Conservation (phyloP, 2,797 vertebrate genomes). For the Varecia variegata region DNA sequence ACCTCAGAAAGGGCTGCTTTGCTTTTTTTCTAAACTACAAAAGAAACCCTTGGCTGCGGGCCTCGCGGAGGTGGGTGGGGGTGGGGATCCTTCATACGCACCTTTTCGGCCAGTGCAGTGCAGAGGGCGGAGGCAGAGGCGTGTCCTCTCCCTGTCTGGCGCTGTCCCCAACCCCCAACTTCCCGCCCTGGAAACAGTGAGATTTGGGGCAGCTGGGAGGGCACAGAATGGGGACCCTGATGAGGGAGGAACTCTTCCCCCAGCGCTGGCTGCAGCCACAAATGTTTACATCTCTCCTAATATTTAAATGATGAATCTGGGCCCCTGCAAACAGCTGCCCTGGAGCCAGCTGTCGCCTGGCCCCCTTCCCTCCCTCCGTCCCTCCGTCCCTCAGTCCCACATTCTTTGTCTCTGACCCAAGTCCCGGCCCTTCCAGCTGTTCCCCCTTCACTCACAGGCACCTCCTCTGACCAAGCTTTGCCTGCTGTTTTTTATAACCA, state of each 20-base stretch:
- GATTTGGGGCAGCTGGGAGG: background rate
- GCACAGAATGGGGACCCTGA: background rate
- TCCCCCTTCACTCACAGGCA: background rate
- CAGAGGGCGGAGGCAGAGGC: background rate
- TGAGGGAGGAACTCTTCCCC: background rate
- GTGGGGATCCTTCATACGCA: rapidly evolving
- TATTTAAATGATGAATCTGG: background rate
- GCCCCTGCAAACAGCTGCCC: slow-evolving; percentile 24
- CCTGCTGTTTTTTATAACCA: rapidly evolving
- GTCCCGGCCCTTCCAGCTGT: slow-evolving; percentile 1
- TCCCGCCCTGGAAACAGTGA: background rate
- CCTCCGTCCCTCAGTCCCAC: rapidly evolving
- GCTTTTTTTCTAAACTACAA: background rate
- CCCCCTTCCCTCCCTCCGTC: background rate
- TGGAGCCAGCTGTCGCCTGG: background rate
- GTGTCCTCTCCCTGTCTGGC: background rate
- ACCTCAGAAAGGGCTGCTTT: background rate
- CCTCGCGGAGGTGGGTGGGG: background rate
- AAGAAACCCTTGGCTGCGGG: background rate
- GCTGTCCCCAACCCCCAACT: background rate
- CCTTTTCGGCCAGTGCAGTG: background rate
- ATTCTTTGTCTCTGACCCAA: slow-evolving; percentile 56
- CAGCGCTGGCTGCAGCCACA: background rate
- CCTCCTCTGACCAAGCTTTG: background rate
- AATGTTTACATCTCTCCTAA: background rate